These are phyloP conservation scores for Allacma fusca DNA, from an alignment of 2,888 invertebrate genomes.

Conservation along the genomic window DNA sequence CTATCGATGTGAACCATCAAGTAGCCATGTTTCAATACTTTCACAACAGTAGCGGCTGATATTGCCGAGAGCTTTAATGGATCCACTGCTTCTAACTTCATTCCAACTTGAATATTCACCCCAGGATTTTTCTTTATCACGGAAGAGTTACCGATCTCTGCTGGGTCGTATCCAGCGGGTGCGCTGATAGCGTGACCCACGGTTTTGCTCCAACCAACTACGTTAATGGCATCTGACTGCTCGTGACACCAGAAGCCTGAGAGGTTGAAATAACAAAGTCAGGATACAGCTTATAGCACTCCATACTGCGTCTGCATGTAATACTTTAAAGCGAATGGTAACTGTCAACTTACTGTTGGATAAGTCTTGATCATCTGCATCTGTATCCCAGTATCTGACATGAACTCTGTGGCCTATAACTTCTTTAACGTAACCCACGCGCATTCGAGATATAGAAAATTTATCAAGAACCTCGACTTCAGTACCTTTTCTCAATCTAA, in stretches of 20 bases:
- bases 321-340: no score
- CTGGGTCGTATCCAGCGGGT: constrained; percentile 61
- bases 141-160: constrained; percentile 62
- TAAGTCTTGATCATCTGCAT: constrained; percentile 61
- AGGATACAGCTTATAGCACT: background rate
- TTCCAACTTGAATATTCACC: constrained; percentile 71
- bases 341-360: constrained; percentile 24
- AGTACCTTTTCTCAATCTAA: constrained; percentile 68
- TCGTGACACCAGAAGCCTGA: constrained; percentile 94
- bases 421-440: constrained; percentile 85
- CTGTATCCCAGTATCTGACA: constrained; percentile 85
- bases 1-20: constrained; percentile 97
- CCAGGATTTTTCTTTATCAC: constrained; percentile 57
- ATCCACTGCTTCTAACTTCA: constrained; percentile 97
- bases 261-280: background rate
- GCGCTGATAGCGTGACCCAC: constrained; percentile 84
- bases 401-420: constrained; percentile 91
- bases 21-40: constrained; percentile 88
- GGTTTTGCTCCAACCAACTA: constrained; percentile 93
- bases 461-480: constrained; percentile 95
- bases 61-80: constrained; percentile 92
- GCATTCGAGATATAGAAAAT: constrained; percentile 88
- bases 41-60: constrained; percentile 93
- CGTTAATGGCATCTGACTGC: constrained; percentile 91
- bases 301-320: no score